Base-by-base conservation (phyloP, 53 echinoderm and acorn worm genomes). In the Echinarachnius parma region DNA sequence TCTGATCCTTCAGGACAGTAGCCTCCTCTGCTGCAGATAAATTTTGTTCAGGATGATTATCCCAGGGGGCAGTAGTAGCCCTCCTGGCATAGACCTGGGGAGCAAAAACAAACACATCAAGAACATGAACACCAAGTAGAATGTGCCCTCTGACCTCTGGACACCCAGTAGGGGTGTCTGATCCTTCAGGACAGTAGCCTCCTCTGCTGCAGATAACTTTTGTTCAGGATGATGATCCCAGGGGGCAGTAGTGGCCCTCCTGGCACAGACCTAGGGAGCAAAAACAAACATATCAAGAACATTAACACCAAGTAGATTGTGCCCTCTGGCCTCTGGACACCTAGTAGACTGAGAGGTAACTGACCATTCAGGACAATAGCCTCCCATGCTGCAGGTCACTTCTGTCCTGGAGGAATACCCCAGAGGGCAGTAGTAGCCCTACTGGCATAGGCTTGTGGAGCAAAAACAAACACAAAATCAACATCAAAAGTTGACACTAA, bases 141-240 rank as follows among this genome's bases (percentile, higher is more conserved):
- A 95, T 10, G 96, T 95, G 9, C 96, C n/a, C n/a, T n/a, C n/a
- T n/a, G n/a, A n/a, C 91, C 59, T 95, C 91, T 4, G 96, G 96
- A 42, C 96, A 95, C 4, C 78, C 63, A 10, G 85, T 79, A 16
- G 96, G 96, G 10, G 64, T 16, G 32, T 77, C 87, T 18, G 96
- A 95, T 18, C 63, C 84, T 4, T 64, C 62, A 10, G 96, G 96
- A 52, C 96, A 95, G 75, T 84, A 95, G 81, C 91, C 55, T 26
- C 96, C 96, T 19, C 67, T 63, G 23, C 90, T 95, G 48, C 96
- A 95, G 57, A 82, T 81, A 24, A 87, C 47, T 59, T 87, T 62
- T 9, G 96, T 95, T 4, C 96, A 84, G 14, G 96, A 95, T 15
- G 78, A 78, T 18, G 96, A 87, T 2, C 96, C 96, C 5, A 66